phyloP scores from a whole-genome alignment of 2,797 vertebrate genomes.

The Schizopygopsis malacanthus region DNA sequence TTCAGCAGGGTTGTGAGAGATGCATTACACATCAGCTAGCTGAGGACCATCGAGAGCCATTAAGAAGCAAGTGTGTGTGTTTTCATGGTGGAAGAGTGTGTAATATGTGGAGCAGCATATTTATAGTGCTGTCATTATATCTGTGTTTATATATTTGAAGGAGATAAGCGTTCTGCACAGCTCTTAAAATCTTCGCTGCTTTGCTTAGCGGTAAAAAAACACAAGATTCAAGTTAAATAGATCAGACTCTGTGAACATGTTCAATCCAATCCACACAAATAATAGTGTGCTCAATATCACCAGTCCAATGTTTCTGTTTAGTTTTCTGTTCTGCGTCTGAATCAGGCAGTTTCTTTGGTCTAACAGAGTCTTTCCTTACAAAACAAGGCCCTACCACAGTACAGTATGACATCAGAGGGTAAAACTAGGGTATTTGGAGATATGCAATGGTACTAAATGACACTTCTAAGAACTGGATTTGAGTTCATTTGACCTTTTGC shows the following conservation, averaged over 20 bases:
- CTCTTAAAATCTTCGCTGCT: slow-evolving; percentile 18
- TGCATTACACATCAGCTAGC: neutral
- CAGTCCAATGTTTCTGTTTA: neutral
- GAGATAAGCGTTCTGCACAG: neutral
- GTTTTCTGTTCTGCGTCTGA: neutral
- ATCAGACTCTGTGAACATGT: slow-evolving; percentile 1
- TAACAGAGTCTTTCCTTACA: neutral
- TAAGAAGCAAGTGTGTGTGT: neutral
- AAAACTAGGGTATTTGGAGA: neutral
- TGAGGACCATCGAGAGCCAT: neutral
- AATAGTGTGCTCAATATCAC: neutral
- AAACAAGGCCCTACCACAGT: neutral
- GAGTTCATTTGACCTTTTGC: neutral
- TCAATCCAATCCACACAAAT: slow-evolving; percentile 11
- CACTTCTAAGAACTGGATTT: neutral
- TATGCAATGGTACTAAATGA: neutral
- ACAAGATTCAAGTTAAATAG: neutral
- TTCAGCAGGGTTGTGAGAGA: neutral
- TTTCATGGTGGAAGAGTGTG: slow-evolving; percentile 9
- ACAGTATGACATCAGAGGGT: neutral
- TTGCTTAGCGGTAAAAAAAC: neutral
- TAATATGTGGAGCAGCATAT: neutral
- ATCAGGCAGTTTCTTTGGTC: neutral
- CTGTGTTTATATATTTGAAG: slow-evolving; percentile 6
- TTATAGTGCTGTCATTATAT: neutral